phyloP scores from a whole-genome alignment of 2,113 vertebrate species.

The Tachuris rubrigastra region DNA sequence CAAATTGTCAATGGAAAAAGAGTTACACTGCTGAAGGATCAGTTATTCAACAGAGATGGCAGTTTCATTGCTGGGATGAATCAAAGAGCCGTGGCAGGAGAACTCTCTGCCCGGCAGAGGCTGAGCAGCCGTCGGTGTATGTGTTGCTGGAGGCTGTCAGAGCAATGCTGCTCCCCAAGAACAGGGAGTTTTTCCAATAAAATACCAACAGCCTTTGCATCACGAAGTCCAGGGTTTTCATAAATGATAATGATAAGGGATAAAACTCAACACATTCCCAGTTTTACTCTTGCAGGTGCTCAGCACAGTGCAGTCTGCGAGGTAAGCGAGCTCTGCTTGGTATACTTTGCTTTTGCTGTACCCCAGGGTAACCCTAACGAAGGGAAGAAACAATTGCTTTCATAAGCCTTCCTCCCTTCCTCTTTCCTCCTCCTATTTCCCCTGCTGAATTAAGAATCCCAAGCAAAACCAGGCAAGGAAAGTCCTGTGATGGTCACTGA shows the following conservation, averaged over 20 bases:
- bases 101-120: neutral
- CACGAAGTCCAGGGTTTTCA: neutral
- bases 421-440: neutral
- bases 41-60: neutral
- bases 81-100: neutral
- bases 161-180: accelerated
- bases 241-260: neutral
- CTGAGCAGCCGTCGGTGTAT: accelerated
- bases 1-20: conserved; percentile 16
- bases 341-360: neutral
- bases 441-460: neutral
- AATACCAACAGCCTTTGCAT: neutral
- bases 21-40: neutral
- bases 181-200: neutral
- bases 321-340: neutral
- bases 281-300: neutral
- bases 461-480: neutral
- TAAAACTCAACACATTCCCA: neutral
- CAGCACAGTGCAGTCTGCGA: neutral
- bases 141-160: neutral
- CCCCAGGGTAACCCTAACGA: neutral
- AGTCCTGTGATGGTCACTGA: neutral
- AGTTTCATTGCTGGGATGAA: conserved; percentile 39
- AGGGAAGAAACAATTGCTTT: neutral
- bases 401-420: neutral